A percentile compares a stretch with the other conserved stretches of the same genome.
phyloP scores from a whole-genome alignment of 2,888 invertebrate genomes.

The Hypercompe scribonia region DNA sequence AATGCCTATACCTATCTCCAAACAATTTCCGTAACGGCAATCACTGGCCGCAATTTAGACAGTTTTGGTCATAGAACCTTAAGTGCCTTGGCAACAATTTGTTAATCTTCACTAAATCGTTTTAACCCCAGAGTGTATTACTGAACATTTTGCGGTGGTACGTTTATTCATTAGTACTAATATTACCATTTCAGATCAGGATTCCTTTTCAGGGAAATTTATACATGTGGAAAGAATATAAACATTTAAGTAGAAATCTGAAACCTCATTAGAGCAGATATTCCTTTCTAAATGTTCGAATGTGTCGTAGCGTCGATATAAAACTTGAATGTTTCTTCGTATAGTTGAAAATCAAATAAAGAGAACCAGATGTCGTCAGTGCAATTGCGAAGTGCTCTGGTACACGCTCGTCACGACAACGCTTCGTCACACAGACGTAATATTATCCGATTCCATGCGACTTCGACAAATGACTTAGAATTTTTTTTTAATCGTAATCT shows the following conservation, averaged over 20 bases:
- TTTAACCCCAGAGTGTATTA: not conserved
- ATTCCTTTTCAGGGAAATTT: not conserved
- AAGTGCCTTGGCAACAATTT: constrained; percentile 24
- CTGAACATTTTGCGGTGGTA: not conserved
- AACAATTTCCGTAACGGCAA: constrained; percentile 52
- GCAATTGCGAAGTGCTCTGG: constrained; percentile 70
- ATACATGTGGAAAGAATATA: constrained; percentile 32
- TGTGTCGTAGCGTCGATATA: constrained; percentile 62
- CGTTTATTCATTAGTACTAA: not conserved
- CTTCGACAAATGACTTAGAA: constrained; percentile 56
- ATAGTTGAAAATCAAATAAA: constrained; percentile 81
- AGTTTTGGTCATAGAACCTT: constrained; percentile 24
- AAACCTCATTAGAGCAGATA: constrained; percentile 62
- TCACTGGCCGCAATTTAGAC: constrained; percentile 22
- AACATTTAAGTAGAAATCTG: constrained; percentile 54
- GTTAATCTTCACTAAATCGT: constrained; percentile 16
- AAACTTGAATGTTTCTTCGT: constrained; percentile 69
- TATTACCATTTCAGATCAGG: not conserved
- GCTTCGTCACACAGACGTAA: constrained; percentile 68
- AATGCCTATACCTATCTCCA: constrained; percentile 61
- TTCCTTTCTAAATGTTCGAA: constrained; percentile 57
- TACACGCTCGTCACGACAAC: constrained; percentile 62
- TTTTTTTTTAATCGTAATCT: constrained; percentile 51
- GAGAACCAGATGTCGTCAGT: constrained; percentile 74
- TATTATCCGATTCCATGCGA: constrained; percentile 63